phyloP scores from a whole-genome alignment of 2,888 invertebrate species.

The Argynnis bischoffii region DNA sequence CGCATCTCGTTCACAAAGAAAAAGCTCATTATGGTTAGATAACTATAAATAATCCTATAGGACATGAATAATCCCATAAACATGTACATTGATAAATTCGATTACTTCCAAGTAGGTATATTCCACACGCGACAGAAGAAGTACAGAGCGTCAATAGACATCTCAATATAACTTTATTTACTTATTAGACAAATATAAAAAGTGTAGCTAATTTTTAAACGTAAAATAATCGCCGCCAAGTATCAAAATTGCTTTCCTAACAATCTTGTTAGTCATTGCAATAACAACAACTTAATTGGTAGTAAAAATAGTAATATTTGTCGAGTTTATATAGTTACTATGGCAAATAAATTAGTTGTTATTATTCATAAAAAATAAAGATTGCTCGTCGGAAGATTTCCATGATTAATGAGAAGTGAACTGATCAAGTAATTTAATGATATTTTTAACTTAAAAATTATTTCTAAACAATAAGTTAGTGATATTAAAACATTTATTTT shows the following conservation, averaged over 20 bases:
- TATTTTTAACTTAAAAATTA: too few species aligned
- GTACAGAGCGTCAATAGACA: background rate
- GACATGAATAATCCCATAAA: background rate
- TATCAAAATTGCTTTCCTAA: background rate
- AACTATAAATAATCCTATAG: constrained; percentile 3
- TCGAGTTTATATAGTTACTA: background rate
- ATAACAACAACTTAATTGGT: constrained; percentile 11
- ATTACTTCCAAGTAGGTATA: too few species aligned
- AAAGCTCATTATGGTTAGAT: constrained; percentile 8
- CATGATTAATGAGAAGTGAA: background rate
- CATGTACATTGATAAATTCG: background rate
- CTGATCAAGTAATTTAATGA: background rate
- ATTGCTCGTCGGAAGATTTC: background rate
- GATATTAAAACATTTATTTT: too few species aligned
- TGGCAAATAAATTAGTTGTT: background rate
- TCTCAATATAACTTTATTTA: background rate
- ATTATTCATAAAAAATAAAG: background rate
- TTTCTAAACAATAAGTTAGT: too few species aligned
- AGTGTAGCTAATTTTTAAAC: background rate
- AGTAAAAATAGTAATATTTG: constrained; percentile 8
- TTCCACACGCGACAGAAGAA: background rate
- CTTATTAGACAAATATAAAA: constrained; percentile 3
- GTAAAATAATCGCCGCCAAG: background rate
- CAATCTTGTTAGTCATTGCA: constrained; percentile 1
- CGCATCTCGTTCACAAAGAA: constrained; percentile 11